These are phyloP conservation scores for Anguilla anguilla DNA, from an alignment of 2,797 vertebrate genomes.

Conservation along the genomic window DNA sequence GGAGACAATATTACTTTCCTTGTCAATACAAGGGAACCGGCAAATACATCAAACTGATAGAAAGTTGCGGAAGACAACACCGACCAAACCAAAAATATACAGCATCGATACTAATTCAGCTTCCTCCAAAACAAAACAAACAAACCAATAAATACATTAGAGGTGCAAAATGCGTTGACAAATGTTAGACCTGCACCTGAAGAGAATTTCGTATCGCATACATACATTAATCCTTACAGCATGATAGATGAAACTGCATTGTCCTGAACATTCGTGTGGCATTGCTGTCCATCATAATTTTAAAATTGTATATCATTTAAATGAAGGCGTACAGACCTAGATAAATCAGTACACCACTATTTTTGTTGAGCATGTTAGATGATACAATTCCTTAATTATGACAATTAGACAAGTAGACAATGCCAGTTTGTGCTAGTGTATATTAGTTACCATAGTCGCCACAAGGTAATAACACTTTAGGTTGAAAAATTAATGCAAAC, in stretches of 20 bases:
- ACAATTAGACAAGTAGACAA: background rate
- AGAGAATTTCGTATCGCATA: background rate
- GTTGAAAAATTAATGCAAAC: background rate
- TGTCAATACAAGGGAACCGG: constrained; percentile 6
- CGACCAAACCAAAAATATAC: background rate
- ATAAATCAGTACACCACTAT: background rate
- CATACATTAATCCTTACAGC: background rate
- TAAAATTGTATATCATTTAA: background rate
- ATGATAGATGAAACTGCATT: background rate
- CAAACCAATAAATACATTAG: constrained; percentile 7
- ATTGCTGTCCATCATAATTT: background rate
- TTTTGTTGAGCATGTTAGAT: background rate
- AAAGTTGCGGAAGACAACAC: background rate
- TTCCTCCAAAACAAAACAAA: background rate
- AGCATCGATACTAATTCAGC: background rate
- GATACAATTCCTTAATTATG: background rate
- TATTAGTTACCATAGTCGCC: background rate
- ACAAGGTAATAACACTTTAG: background rate
- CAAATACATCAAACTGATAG: background rate
- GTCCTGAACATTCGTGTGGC: background rate
- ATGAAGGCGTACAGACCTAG: background rate
- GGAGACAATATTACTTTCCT: constrained; percentile 1
- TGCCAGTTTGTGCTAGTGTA: background rate
- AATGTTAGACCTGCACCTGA: background rate
- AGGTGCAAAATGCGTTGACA: background rate